Evolutionary conservation across 2,113 vertebrate species (phyloP).

Genomic region (Phaethon lepturus): DNA sequence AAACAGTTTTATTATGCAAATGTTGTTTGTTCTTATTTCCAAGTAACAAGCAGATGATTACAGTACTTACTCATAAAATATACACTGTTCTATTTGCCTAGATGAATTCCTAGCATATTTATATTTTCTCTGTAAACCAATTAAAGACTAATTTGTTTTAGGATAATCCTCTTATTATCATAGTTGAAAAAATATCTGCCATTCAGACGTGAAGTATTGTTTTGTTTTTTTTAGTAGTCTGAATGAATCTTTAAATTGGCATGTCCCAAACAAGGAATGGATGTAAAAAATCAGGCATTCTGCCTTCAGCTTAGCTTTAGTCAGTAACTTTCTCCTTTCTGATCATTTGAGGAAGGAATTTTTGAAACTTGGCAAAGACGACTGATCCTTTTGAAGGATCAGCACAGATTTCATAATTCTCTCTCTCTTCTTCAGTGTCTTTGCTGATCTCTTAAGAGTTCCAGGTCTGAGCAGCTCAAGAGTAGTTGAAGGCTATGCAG

Average conservation of each 20-base stretch:
- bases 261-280: background rate
- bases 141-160: background rate
- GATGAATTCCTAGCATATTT: background rate
- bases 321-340: background rate
- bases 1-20: constrained; percentile 20
- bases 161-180: background rate
- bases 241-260: background rate
- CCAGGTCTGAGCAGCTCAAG: background rate
- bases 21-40: background rate
- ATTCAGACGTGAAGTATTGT: background rate
- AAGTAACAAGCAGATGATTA: constrained; percentile 5
- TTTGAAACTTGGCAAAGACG: background rate
- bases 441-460: background rate
- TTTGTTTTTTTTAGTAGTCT: background rate
- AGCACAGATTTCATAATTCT: background rate
- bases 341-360: background rate
- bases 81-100: background rate
- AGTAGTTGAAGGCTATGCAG: background rate
- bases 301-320: background rate
- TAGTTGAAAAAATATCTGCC: background rate
- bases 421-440: background rate
- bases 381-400: background rate
- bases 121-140: background rate
- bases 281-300: background rate
- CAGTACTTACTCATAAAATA: background rate